These are phyloP conservation scores for Balearica regulorum DNA, from an alignment of 2,797 vertebrate species.

Conservation along the genomic window DNA sequence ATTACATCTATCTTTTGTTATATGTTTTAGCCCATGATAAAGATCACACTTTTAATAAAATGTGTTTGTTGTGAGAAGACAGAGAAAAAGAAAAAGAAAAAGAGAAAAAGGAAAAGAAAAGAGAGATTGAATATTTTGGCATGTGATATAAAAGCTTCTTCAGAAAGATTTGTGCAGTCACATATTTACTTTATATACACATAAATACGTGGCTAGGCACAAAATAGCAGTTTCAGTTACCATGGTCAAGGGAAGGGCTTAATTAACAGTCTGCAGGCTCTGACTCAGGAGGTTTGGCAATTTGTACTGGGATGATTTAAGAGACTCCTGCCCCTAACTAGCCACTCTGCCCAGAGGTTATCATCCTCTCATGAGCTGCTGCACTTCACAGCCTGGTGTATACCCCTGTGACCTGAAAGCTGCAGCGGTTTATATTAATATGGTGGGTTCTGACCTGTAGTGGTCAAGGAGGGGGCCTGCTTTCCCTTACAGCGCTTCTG, in stretches of 20 bases:
- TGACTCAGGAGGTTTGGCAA: not conserved
- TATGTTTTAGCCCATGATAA: not conserved
- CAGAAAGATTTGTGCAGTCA: not conserved
- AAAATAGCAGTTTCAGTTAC: not conserved
- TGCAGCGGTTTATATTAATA: not conserved
- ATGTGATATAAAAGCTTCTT: not conserved
- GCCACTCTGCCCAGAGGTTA: not conserved
- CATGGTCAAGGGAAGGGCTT: not conserved
- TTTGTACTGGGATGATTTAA: not conserved
- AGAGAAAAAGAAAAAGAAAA: not conserved
- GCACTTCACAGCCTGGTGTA: not conserved
- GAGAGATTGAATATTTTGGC: not conserved
- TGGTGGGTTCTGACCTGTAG: not conserved
- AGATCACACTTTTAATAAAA: not conserved
- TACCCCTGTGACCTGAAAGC: not conserved
- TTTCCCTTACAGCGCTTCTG: not conserved
- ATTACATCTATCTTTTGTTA: not conserved
- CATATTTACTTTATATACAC: not conserved
- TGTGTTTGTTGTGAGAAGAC: not conserved
- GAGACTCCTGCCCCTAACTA: not conserved
- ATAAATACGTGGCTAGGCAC: not conserved
- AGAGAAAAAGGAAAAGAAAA: not conserved
- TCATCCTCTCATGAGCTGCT: not conserved
- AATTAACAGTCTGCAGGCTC: not conserved
- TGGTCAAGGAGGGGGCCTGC: not conserved